phyloP scores from a whole-genome alignment of 2,797 vertebrate species.

The Urophycis tenuis region DNA sequence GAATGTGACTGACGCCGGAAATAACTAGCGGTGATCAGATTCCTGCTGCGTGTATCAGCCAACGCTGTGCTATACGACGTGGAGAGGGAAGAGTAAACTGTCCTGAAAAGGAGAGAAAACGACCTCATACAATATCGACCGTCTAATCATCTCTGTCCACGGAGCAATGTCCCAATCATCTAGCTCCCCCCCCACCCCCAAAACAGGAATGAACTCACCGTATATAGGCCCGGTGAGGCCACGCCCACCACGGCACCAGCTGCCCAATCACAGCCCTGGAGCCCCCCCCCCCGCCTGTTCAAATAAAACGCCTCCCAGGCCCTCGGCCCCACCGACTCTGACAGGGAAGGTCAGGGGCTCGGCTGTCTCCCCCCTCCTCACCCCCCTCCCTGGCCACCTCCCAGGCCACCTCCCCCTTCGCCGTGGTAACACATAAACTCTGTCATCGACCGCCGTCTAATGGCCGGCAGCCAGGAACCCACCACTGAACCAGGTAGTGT shows the following conservation, averaged over 20 bases:
- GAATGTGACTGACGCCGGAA: no score
- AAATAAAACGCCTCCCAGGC: neutral
- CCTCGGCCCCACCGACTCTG: neutral
- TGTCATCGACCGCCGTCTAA: neutral
- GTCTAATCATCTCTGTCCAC: neutral
- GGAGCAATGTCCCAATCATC: neutral
- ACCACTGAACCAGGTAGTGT: no score
- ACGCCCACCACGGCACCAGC: neutral
- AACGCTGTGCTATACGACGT: no score
- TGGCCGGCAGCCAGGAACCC: neutral
- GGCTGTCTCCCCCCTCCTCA: neutral
- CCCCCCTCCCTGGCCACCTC: neutral
- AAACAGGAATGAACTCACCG: no score
- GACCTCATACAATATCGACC: neutral
- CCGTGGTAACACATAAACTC: neutral
- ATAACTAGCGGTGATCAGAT: no score
- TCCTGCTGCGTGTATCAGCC: no score
- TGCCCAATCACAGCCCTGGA: neutral
- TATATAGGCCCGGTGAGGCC: neutral
- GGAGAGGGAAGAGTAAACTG: no score
- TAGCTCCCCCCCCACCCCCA: neutral
- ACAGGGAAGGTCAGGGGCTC: neutral
- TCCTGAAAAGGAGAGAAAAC: no score
- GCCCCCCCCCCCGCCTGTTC: neutral
- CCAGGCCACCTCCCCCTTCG: neutral